These are phyloP conservation scores for Drosophila nr. fundita DNA, from an alignment of 2,888 invertebrate species.

Conservation along the genomic window DNA sequence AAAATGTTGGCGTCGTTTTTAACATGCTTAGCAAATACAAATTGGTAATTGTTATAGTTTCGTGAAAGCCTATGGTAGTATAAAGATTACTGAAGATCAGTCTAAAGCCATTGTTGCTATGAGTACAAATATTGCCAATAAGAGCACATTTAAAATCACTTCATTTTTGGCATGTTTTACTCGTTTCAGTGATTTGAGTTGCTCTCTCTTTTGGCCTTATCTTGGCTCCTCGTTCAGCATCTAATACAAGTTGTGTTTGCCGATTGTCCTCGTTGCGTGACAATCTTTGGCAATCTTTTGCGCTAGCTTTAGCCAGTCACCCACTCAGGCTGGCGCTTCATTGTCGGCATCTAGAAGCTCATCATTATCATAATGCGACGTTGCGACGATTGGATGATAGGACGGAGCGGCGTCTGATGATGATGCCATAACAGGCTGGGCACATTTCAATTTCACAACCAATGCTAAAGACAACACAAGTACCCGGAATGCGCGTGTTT, in stretches of 20 bases:
- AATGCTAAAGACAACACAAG: constrained; percentile 55
- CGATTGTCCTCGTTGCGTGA: constrained; percentile 3
- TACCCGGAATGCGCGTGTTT: constrained; percentile 65
- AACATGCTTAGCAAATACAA: too few species aligned
- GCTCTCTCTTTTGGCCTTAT: neutral
- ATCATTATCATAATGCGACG: constrained; percentile 36
- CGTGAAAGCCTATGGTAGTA: neutral
- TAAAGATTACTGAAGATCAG: neutral
- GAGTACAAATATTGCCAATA: neutral
- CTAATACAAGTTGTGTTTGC: constrained; percentile 4
- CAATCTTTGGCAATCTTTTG: constrained; percentile 7
- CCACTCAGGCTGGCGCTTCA: constrained; percentile 20
- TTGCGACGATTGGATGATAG: neutral
- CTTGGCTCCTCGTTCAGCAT: neutral
- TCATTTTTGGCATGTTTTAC: constrained; percentile 1
- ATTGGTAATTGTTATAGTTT: neutral
- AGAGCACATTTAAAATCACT: neutral
- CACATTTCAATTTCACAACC: constrained; percentile 70
- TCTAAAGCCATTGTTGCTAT: neutral
- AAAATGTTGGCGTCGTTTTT: fast-evolving
- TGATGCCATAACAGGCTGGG: constrained; percentile 70
- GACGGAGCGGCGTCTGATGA: constrained; percentile 50
- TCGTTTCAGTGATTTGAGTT: neutral
- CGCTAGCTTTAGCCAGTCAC: constrained; percentile 9
- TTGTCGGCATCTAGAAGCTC: constrained; percentile 5